Base-by-base conservation (phyloP, 1,140 invertebrate species). In the Leptopilina boulardi region DNA sequence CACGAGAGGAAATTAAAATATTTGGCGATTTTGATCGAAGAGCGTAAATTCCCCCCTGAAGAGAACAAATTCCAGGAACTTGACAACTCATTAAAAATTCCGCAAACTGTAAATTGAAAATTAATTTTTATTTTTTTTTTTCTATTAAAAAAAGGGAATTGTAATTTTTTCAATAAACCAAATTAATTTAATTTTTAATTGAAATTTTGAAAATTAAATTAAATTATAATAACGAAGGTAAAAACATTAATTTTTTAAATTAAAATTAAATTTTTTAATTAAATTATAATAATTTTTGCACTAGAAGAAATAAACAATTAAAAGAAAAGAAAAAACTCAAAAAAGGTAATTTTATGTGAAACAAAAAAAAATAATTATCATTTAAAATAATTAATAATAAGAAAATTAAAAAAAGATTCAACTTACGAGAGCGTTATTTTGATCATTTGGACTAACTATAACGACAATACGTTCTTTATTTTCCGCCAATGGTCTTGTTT, bases 371-470 rank as follows among this genome's bases (percentile, higher is more conserved):
- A n/a, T n/a, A n/a, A n/a, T n/a, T n/a, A n/a, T n/a, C n/a, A 54
- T 6, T 18, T 9, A 54, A 56, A 21, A 56, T n/a, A 19, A n/a
- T 3, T 3, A 1, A 56, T n/a, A 56, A 56, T 84, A 83, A n/a
- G 71, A 79, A 81, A 78, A 72, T 18, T 10, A 54, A 19, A 19
- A 19, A 19, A 41, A 42, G 73, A 79, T 74, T 23, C 72, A 18
- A 89, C 90, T 92, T 90, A 96, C 95, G 92, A 96, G 90, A 74
- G 94, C 93, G 71, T 95, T 93, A 81, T 95, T 94, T 82, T 96
- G 94, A 85, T 95, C 94, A 71, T 94, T 93, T n/a, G 92, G 93
- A 19, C 95, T 95, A 47, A 97, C 93, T 75, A 98, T 93, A 3
- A 96, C 94, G 70, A 98, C 93, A 51, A 95, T 93, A 84, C 94